Conservation (phyloP, 1,140 invertebrate species). For the Macrobrachium nipponense region DNA sequence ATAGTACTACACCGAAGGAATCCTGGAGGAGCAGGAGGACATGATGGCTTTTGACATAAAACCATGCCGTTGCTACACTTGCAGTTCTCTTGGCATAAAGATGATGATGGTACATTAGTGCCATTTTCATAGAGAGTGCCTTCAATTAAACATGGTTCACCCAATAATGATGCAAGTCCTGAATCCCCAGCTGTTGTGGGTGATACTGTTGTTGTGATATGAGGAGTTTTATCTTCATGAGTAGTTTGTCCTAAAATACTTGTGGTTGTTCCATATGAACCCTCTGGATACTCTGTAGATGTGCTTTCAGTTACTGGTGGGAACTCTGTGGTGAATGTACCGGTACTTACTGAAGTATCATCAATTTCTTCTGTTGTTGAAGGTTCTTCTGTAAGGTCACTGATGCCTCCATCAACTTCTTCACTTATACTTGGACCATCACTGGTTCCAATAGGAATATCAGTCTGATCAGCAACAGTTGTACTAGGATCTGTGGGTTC, state of each 20-base stretch:
- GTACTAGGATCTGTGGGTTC: neutral
- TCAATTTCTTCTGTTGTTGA: neutral
- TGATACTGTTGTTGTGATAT: neutral
- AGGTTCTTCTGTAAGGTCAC: too few relatives aligned
- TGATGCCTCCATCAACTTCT: too few relatives aligned
- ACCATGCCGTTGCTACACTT: conserved; percentile 50
- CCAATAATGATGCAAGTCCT: neutral
- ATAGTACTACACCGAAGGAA: conserved; percentile 55
- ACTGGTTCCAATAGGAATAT: too few relatives aligned
- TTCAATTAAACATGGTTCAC: conserved; percentile 26
- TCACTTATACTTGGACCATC: too few relatives aligned
- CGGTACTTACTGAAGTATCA: conserved; percentile 3
- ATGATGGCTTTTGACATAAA: conserved; percentile 51
- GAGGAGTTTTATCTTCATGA: neutral
- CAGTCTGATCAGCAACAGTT: neutral
- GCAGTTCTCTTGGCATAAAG: conserved; percentile 53
- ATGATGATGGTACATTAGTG: conserved; percentile 22
- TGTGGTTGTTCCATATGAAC: neutral
- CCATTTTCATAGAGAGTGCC: conserved; percentile 49
- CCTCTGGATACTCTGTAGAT: conserved; percentile 6
- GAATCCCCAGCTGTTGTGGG: neutral
- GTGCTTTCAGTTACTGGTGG: conserved; percentile 7
- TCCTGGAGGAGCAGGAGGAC: conserved; percentile 47
- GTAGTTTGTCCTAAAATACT: neutral
- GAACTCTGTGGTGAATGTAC: neutral